Conservation (phyloP, 1,140 invertebrate genomes). For the Drosophila dunni region DNA sequence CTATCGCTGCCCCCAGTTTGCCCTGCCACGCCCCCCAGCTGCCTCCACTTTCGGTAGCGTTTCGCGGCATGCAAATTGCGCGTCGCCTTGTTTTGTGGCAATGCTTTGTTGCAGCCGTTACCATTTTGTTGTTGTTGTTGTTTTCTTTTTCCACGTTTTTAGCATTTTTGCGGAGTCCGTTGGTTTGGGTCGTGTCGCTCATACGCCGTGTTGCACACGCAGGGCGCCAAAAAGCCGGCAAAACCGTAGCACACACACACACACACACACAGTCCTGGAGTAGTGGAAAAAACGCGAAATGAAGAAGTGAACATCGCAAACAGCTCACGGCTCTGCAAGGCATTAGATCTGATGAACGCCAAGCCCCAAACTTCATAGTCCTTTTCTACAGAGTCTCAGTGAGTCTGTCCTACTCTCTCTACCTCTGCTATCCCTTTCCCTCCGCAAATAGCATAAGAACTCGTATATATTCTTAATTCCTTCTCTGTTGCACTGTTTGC, state of each 20-base stretch:
- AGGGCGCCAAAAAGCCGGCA: constrained; percentile 42
- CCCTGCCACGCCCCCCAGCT: not conserved
- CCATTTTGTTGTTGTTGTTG: constrained; percentile 36
- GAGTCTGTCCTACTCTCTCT: not conserved
- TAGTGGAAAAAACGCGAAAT: constrained; percentile 19
- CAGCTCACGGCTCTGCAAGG: constrained; percentile 37
- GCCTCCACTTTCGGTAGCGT: not conserved
- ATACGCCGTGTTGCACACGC: constrained; percentile 70
- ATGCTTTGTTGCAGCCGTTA: constrained; percentile 48
- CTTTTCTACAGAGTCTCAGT: not conserved
- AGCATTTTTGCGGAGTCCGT: constrained; percentile 11
- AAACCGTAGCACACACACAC: not conserved
- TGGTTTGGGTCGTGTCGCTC: constrained; percentile 51
- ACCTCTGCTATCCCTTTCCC: not conserved
- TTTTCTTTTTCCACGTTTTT: constrained; percentile 16
- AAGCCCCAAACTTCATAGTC: not conserved
- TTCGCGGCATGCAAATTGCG: constrained; percentile 67
- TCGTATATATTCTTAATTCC: not conserved
- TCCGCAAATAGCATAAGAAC: not conserved
- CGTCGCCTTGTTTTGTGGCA: constrained; percentile 49
- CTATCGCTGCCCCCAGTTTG: constrained; percentile 15
- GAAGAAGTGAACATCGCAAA: constrained; percentile 41
- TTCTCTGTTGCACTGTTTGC: constrained; percentile 9
- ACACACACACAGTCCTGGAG: not conserved
- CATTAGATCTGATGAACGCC: constrained; percentile 38